Conservation (phyloP, 2,113 vertebrate species). For the Butastur rufipennis region DNA sequence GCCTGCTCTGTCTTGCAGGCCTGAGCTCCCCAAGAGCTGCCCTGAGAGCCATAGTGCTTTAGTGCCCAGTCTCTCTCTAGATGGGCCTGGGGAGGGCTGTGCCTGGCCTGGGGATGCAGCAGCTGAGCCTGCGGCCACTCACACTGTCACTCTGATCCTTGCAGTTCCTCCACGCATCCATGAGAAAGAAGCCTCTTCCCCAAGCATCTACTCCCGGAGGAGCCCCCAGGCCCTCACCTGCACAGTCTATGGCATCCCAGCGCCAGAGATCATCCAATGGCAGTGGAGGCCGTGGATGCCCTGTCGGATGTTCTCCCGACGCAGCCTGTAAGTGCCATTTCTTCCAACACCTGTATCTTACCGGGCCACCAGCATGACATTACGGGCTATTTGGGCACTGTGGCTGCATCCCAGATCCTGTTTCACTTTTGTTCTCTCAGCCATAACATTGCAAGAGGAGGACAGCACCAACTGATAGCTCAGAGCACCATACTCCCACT, state of each 20-base stretch:
- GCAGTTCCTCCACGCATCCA: slow-evolving; percentile 92
- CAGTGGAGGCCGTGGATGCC: slow-evolving; percentile 94
- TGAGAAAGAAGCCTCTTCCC: slow-evolving; percentile 91
- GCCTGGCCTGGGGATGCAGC: background rate
- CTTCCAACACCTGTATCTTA: background rate
- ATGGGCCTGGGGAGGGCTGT: background rate
- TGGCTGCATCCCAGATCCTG: accelerated
- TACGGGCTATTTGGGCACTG: background rate
- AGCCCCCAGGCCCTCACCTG: slow-evolving; percentile 92
- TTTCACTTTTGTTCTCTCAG: background rate
- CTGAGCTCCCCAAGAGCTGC: background rate
- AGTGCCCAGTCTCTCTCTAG: background rate
- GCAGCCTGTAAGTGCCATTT: slow-evolving; percentile 79
- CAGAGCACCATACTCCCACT: background rate
- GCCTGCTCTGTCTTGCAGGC: background rate
- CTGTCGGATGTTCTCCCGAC: slow-evolving; percentile 82
- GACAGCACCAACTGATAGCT: background rate
- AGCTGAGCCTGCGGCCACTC: background rate
- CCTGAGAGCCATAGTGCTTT: background rate
- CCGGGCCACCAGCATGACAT: accelerated
- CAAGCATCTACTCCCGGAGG: slow-evolving; percentile 86
- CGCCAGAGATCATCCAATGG: slow-evolving; percentile 85
- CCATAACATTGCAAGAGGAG: background rate
- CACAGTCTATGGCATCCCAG: slow-evolving; percentile 85
- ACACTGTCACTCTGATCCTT: background rate